Evolutionary conservation across 2,888 invertebrate species (phyloP).

Genomic region (Trissolcus japonicus): DNA sequence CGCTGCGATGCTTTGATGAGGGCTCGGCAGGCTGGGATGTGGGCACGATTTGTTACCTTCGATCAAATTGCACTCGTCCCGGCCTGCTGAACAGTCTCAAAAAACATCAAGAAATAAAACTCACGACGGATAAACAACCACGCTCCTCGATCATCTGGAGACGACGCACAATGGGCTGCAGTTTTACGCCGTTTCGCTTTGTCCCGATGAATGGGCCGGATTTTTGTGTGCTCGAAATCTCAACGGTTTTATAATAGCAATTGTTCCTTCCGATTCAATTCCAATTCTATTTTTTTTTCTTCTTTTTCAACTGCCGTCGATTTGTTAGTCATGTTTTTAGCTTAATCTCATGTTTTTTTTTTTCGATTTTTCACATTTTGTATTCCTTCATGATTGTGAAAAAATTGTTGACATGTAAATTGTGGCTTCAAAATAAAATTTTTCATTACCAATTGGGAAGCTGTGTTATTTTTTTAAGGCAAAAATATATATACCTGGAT

Average conservation of each 20-base stretch:
- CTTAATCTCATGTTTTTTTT: too few relatives aligned
- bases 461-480: background rate
- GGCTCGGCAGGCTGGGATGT: constrained; percentile 73
- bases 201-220: constrained; percentile 52
- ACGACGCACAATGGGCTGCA: constrained; percentile 42
- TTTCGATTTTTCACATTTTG: too few relatives aligned
- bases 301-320: background rate
- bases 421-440: background rate
- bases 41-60: constrained; percentile 73
- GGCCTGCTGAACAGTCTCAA: constrained; percentile 74
- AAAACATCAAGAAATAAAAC: constrained; percentile 51
- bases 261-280: constrained; percentile 7
- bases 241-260: constrained; percentile 21
- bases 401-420: background rate
- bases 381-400: background rate
- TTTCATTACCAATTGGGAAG: too few relatives aligned
- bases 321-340: constrained; percentile 2
- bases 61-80: constrained; percentile 77
- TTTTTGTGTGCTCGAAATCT: constrained; percentile 32
- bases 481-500: constrained; percentile 9
- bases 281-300: background rate
- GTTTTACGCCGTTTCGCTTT: constrained; percentile 46
- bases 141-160: constrained; percentile 44
- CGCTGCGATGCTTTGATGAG: constrained; percentile 58
- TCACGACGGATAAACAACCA: background rate